Evolutionary conservation across 2,888 invertebrate species (phyloP), one percentile per base, ranked within the genome.

Genomic region (Operophtera brumata): DNA sequence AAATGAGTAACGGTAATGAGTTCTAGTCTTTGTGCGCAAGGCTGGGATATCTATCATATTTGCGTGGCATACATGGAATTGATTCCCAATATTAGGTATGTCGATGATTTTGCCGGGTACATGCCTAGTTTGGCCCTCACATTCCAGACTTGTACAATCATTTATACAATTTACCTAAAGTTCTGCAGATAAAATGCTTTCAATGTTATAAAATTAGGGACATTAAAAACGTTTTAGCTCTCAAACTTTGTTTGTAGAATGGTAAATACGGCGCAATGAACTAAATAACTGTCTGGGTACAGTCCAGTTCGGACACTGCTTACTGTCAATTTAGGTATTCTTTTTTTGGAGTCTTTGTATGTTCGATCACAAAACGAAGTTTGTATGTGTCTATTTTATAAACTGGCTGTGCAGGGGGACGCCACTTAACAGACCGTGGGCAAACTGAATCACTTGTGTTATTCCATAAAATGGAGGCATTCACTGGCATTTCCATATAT

Each of bases 111-210:
- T n/a, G n/a, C n/a, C n/a, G n/a, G n/a, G n/a, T n/a, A n/a, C n/a
- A n/a, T n/a, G n/a, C n/a, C n/a, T 20, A 20, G 20, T 20, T 20
- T 20, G 20, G 20, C 2, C 4, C n/a, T 6, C n/a, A n/a, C 34
- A 34, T 34, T n/a, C n/a, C 2, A 5, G 11, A 10, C n/a, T 11
- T 11, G n/a, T 6, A 10, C 10, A 34, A 34, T 34, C n/a, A 34
- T 6, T 10, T n/a, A 34, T 34, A 34, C 11, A 30, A 30, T 30
- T 30, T 30, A 30, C 30, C 30, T 5, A 28, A 39, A 48, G 41
- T 39, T 50, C 46, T 25, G 35, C 40, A 47, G 45, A 49, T 57
- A 57, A 60, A 60, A 60, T 50, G 50, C 37, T 56, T 60, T 51
- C 50, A 47, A 42, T 60, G 59, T 57, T 42, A 36, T 28, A 20